A percentile compares a stretch with the other conserved stretches of the same genome.
These are phyloP conservation scores for Mobula hypostoma DNA, from an alignment of 2,113 vertebrate genomes.

Conservation along the genomic window DNA sequence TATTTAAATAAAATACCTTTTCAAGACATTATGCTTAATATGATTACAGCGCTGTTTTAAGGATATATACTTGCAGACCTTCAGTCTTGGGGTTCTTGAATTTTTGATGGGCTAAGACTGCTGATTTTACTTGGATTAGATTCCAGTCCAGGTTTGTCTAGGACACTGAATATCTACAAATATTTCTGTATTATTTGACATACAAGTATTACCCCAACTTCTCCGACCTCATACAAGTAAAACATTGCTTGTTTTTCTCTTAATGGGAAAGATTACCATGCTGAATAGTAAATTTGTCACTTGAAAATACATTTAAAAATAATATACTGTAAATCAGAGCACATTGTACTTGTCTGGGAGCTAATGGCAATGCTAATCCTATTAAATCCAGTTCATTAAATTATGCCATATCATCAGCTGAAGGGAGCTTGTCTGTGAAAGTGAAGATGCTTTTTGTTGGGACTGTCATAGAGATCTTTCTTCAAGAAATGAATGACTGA, in stretches of 20 bases:
- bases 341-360: not conserved
- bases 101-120: not conserved
- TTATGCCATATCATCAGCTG: not conserved
- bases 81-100: not conserved
- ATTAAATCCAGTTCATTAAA: constrained; percentile 5
- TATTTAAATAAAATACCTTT: not conserved
- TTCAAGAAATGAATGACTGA: not conserved
- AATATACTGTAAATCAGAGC: not conserved
- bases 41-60: not conserved
- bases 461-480: not conserved
- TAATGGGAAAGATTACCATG: not conserved
- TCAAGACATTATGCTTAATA: not conserved
- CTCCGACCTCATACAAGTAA: not conserved
- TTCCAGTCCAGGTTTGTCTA: not conserved
- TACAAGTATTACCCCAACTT: not conserved
- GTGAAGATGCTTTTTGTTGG: not conserved
- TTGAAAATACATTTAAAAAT: not conserved
- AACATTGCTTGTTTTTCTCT: not conserved
- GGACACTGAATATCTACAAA: not conserved
- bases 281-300: not conserved
- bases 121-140: not conserved
- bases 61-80: not conserved
- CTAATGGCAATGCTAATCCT: not conserved
- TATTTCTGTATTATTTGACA: not conserved
- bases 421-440: not conserved